Conservation (phyloP, 1,140 invertebrate genomes). For the Spodoptera litura region DNA sequence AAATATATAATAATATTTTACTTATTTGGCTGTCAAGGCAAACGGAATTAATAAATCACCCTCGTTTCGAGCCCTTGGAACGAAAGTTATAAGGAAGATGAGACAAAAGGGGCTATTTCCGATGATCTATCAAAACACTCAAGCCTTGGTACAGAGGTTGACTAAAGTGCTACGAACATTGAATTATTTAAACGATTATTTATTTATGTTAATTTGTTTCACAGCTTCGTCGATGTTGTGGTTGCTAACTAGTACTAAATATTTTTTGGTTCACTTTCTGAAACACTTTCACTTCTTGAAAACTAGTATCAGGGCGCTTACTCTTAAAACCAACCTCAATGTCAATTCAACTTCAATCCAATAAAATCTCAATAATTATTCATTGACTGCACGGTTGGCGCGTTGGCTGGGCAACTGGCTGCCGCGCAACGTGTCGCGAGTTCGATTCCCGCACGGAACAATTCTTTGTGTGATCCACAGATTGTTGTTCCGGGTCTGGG, state of each 20-base stretch:
- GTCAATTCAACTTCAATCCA: too few species aligned
- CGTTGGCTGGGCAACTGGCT: too few species aligned
- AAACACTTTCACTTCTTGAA: too few species aligned
- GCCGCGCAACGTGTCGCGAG: too few species aligned
- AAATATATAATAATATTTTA: slow-evolving; percentile 51
- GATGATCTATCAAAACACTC: slow-evolving; percentile 64
- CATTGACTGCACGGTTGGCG: too few species aligned
- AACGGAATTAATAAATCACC: slow-evolving; percentile 59
- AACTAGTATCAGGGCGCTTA: too few species aligned
- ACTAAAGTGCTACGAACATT: slow-evolving; percentile 41
- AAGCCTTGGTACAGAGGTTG: slow-evolving; percentile 34
- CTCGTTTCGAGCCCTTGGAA: slow-evolving; percentile 54
- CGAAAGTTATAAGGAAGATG: slow-evolving; percentile 56
- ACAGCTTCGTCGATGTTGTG: background rate
- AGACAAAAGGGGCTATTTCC: slow-evolving; percentile 59
- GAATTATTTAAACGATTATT: slow-evolving; percentile 40
- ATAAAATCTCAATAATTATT: too few species aligned
- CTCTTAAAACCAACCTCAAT: too few species aligned
- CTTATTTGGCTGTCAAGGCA: slow-evolving; percentile 52
- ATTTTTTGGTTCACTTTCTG: background rate
- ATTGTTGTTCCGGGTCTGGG: too few species aligned
- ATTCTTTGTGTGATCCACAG: too few species aligned
- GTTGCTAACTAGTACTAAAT: background rate
- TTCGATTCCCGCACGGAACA: too few species aligned
- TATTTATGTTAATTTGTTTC: slow-evolving; percentile 15